phyloP scores from a whole-genome alignment of 2,888 invertebrate genomes.

The Noctua janthina region DNA sequence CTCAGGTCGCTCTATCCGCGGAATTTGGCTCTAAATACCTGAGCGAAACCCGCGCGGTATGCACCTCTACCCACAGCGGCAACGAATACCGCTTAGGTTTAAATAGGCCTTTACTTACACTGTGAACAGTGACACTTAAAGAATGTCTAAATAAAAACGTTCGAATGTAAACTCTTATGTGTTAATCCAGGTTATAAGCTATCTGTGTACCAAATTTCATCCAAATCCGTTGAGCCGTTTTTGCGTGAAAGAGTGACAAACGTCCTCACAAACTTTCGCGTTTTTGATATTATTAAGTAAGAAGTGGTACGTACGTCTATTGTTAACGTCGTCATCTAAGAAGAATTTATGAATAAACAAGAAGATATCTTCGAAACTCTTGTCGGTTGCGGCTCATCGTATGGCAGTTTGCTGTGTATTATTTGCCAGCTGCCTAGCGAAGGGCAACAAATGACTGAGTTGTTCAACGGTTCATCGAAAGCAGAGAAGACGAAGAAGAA shows the following conservation, averaged over 20 bases:
- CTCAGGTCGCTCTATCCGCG: too few species aligned
- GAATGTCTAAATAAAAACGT: too few species aligned
- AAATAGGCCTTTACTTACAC: too few species aligned
- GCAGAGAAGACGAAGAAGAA: slow-evolving; percentile 12
- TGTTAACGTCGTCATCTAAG: background rate
- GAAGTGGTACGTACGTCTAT: background rate
- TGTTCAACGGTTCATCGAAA: slow-evolving; percentile 71
- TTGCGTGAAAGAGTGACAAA: background rate
- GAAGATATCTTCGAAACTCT: slow-evolving; percentile 72
- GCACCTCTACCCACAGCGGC: too few species aligned
- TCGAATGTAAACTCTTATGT: too few species aligned
- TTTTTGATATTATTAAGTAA: background rate
- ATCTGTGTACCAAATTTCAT: background rate
- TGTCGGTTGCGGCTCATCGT: slow-evolving; percentile 90
- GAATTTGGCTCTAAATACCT: too few species aligned
- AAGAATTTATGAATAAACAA: background rate
- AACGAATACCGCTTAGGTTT: too few species aligned
- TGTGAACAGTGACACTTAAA: too few species aligned
- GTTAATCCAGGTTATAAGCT: background rate
- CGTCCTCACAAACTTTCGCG: background rate
- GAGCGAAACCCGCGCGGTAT: too few species aligned
- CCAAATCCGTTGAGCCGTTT: background rate
- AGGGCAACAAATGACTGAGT: slow-evolving; percentile 90
- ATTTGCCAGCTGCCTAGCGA: slow-evolving; percentile 90
- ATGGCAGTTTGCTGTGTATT: slow-evolving; percentile 89